Evolutionary conservation across 2,797 vertebrate species (phyloP).

Genomic region (Poecilia velifera): DNA sequence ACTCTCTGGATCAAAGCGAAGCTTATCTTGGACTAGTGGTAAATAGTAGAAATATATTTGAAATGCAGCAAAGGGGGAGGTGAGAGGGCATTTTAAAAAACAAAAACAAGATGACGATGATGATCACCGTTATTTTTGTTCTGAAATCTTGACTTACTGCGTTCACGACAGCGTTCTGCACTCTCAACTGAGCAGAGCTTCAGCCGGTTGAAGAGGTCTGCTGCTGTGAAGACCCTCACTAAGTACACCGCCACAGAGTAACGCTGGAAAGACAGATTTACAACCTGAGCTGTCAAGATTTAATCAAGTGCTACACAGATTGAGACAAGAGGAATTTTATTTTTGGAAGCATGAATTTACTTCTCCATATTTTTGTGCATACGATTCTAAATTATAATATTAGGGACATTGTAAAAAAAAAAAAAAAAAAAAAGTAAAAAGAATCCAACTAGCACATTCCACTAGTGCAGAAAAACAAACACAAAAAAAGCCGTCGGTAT

Average conservation of each 20-base stretch:
- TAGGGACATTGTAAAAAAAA: background rate
- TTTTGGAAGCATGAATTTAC: background rate
- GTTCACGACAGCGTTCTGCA: constrained; percentile 93
- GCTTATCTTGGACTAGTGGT: constrained; percentile 92
- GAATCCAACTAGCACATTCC: background rate
- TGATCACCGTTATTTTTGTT: background rate
- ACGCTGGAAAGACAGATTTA: constrained; percentile 79
- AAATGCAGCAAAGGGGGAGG: background rate
- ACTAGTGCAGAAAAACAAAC: background rate
- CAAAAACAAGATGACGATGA: background rate
- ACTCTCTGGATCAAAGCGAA: constrained; percentile 96
- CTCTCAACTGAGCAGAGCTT: constrained; percentile 95
- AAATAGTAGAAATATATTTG: constrained; percentile 11
- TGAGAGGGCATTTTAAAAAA: background rate
- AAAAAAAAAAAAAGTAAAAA: background rate
- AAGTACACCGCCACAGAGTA: constrained; percentile 96
- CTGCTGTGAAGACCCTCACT: constrained; percentile 92
- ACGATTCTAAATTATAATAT: background rate
- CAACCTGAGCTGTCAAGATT: constrained; percentile 11
- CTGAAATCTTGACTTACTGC: constrained; percentile 86
- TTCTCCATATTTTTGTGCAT: background rate
- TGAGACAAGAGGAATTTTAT: background rate
- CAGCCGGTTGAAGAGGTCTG: constrained; percentile 93
- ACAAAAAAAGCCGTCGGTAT: background rate
- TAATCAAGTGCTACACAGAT: background rate